A percentile compares a stretch with the other conserved stretches of the same genome.
phyloP scores from a whole-genome alignment of 2,888 invertebrate genomes.

The Papilio protenor region DNA sequence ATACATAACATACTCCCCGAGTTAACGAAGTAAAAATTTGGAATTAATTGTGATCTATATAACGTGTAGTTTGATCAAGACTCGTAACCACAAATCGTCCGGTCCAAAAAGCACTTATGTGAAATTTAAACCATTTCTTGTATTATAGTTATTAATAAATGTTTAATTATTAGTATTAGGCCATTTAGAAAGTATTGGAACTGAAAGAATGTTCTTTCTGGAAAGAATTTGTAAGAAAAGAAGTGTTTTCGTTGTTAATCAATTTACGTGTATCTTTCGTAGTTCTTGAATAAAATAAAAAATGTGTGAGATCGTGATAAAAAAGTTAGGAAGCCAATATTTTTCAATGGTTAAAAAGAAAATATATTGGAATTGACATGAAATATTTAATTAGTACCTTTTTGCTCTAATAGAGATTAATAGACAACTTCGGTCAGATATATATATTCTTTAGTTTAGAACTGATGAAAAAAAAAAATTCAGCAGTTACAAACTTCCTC shows the following conservation, averaged over 20 bases:
- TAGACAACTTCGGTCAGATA: neutral
- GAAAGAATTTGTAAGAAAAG: constrained; percentile 1
- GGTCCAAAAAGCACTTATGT: constrained; percentile 37
- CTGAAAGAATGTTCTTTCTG: constrained; percentile 10
- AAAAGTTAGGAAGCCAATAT: neutral
- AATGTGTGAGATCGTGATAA: constrained; percentile 10
- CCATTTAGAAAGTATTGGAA: constrained; percentile 28
- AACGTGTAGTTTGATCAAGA: constrained; percentile 25
- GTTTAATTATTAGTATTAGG: constrained; percentile 20
- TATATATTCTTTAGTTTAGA: neutral
- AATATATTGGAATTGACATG: constrained; percentile 6
- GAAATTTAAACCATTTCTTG: constrained; percentile 38
- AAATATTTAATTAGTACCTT: neutral
- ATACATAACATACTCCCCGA: constrained; percentile 31
- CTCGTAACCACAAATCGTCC: constrained; percentile 37
- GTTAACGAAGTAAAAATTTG: constrained; percentile 17
- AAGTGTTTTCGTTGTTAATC: neutral
- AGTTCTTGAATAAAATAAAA: neutral
- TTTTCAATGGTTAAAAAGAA: constrained; percentile 2
- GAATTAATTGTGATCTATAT: constrained; percentile 7
- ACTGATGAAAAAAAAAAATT: neutral
- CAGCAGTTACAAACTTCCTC: neutral
- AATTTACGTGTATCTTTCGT: constrained; percentile 29
- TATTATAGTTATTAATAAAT: constrained; percentile 32
- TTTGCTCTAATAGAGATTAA: neutral